phyloP scores from a whole-genome alignment of 2,797 vertebrate genomes.

The Pipistrellus nathusii region DNA sequence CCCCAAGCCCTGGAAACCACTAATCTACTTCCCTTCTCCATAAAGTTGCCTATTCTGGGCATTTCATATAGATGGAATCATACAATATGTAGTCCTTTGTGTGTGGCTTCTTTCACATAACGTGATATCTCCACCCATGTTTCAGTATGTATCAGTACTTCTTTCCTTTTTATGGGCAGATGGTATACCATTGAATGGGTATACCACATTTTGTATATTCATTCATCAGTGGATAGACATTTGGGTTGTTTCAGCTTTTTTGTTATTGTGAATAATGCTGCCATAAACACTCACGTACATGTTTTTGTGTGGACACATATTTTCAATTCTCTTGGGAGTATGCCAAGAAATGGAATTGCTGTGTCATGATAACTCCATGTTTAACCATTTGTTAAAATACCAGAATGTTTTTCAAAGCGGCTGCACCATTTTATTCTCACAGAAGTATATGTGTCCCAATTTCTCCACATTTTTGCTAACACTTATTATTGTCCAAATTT shows the following conservation, averaged over 20 bases:
- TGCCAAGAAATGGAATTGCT: not conserved
- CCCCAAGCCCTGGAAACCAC: not conserved
- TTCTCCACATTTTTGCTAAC: not conserved
- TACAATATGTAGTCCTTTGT: not conserved
- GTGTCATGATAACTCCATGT: not conserved
- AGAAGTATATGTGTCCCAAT: not conserved
- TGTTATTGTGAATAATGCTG: not conserved
- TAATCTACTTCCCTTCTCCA: not conserved
- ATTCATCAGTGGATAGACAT: not conserved
- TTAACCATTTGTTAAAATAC: slow-evolving; percentile 24
- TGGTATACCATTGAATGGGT: too few relatives aligned
- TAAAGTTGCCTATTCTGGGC: not conserved
- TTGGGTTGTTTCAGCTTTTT: not conserved
- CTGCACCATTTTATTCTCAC: not conserved
- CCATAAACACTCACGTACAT: not conserved
- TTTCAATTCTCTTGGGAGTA: slow-evolving; percentile 40
- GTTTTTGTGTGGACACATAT: not conserved
- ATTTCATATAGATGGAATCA: not conserved
- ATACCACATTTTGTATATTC: not conserved
- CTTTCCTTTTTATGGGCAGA: not conserved
- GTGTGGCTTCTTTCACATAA: slow-evolving; percentile 17
- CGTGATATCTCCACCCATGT: not conserved
- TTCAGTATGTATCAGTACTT: not conserved
- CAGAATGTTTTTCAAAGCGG: not conserved
- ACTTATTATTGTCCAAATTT: not conserved